A percentile compares a stretch with the other conserved stretches of the same genome.
Evolutionary conservation across 2,113 vertebrate species (phyloP).

Genomic region (Rhadina sibilatrix): DNA sequence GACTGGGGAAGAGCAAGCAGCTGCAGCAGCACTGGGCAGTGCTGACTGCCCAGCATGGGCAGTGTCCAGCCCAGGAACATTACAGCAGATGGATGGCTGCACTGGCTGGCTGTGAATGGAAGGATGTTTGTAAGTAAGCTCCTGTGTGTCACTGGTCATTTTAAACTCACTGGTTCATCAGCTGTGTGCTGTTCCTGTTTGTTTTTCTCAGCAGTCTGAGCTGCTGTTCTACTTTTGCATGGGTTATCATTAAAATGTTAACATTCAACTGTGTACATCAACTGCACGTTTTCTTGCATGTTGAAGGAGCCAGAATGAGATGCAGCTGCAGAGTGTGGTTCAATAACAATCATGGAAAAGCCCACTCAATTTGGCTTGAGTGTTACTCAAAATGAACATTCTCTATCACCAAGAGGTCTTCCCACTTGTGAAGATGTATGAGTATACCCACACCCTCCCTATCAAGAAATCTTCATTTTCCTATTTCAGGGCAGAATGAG

Average conservation of each 20-base stretch:
- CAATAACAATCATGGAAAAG: not conserved
- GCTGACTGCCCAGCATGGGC: not conserved
- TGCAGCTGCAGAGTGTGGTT: not conserved
- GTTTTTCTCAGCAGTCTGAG: not conserved
- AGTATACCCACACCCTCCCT: not conserved
- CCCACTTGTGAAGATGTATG: not conserved
- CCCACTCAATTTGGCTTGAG: not conserved
- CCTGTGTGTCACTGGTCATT: not conserved
- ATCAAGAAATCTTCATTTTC: not conserved
- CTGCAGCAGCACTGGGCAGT: not conserved
- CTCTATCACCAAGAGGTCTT: not conserved
- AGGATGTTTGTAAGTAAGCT: not conserved
- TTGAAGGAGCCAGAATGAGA: not conserved
- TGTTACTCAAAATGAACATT: not conserved
- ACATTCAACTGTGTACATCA: not conserved
- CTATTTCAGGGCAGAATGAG: not conserved
- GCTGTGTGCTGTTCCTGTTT: not conserved
- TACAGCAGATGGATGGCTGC: not conserved
- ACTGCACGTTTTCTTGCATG: not conserved
- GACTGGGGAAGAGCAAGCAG: too few species aligned
- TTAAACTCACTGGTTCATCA: not conserved
- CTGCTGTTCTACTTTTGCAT: not conserved
- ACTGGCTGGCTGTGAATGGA: not conserved
- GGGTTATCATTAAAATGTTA: not conserved
- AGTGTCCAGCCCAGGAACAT: not conserved